A percentile compares a stretch with the other conserved stretches of the same genome.
phyloP scores from a whole-genome alignment of 2,113 vertebrate genomes.

The Mesitornis unicolor region DNA sequence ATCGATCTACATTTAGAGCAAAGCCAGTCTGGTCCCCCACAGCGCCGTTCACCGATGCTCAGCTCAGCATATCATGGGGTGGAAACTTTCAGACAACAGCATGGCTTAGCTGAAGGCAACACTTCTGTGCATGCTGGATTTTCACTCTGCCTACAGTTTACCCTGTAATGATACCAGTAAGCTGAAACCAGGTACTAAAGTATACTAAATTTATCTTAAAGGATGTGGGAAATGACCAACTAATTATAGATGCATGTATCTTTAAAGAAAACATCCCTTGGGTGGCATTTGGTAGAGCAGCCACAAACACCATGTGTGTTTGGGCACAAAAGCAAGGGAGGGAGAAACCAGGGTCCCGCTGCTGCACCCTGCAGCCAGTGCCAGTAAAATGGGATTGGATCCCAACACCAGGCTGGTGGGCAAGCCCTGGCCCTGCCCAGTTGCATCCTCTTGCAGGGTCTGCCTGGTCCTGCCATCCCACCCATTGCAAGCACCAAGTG shows the following conservation, averaged over 20 bases:
- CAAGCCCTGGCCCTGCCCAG: fast-evolving
- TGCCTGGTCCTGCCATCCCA: background rate
- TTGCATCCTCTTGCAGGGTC: fast-evolving
- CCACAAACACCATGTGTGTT: constrained; percentile 17
- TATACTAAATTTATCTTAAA: constrained; percentile 79
- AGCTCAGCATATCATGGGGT: fast-evolving
- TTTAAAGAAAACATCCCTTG: constrained; percentile 68
- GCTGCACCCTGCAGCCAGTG: background rate
- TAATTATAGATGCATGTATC: constrained; percentile 70
- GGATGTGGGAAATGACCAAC: constrained; percentile 66
- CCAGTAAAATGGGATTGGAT: background rate
- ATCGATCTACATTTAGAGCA: background rate
- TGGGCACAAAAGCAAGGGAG: background rate
- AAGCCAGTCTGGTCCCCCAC: background rate
- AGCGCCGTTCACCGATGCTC: background rate
- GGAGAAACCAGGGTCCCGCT: background rate
- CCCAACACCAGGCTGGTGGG: background rate
- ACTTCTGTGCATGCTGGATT: background rate
- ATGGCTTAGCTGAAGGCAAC: fast-evolving
- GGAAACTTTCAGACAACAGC: background rate
- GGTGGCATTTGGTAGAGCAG: constrained; percentile 54
- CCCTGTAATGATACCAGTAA: constrained; percentile 73
- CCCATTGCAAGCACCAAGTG: fast-evolving
- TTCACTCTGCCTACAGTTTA: background rate
- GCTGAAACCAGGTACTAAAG: constrained; percentile 75